These are phyloP conservation scores for Trogon surrucura DNA, from an alignment of 2,113 vertebrate species.

Conservation along the genomic window DNA sequence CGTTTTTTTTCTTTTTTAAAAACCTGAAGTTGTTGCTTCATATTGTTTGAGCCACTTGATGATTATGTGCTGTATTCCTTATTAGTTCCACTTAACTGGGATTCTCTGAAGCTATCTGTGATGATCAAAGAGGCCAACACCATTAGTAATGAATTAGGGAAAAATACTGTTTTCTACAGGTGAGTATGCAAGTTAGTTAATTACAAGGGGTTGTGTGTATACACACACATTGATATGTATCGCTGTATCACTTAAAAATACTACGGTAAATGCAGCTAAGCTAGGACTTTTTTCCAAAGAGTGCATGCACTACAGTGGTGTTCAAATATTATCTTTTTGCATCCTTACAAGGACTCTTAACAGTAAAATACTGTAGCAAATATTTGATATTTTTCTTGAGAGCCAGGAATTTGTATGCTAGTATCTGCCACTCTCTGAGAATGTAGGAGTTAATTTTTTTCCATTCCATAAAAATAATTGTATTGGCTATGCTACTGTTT, in stretches of 20 bases:
- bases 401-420: background rate
- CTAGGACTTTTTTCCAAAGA: background rate
- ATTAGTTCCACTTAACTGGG: conserved; percentile 85
- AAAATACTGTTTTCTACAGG: conserved; percentile 88
- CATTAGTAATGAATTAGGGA: conserved; percentile 84
- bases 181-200: conserved; percentile 40
- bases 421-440: background rate
- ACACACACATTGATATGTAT: background rate
- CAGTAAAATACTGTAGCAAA: background rate
- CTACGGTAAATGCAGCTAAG: background rate
- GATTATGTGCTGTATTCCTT: background rate
- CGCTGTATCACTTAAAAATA: background rate
- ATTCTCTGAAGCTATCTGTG: conserved; percentile 90
- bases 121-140: conserved; percentile 96
- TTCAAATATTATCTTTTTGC: background rate
- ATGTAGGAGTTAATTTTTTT: background rate
- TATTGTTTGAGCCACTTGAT: background rate
- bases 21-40: background rate
- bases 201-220: background rate
- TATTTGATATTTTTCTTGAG: background rate
- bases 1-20: background rate
- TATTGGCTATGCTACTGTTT: background rate
- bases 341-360: background rate
- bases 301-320: background rate
- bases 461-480: background rate